Percentiles rank a stretch among this genome's conserved stretches.
These are phyloP conservation scores for Rousettus madagascariensis DNA, from an alignment of 2,797 vertebrate species.

Conservation along the genomic window DNA sequence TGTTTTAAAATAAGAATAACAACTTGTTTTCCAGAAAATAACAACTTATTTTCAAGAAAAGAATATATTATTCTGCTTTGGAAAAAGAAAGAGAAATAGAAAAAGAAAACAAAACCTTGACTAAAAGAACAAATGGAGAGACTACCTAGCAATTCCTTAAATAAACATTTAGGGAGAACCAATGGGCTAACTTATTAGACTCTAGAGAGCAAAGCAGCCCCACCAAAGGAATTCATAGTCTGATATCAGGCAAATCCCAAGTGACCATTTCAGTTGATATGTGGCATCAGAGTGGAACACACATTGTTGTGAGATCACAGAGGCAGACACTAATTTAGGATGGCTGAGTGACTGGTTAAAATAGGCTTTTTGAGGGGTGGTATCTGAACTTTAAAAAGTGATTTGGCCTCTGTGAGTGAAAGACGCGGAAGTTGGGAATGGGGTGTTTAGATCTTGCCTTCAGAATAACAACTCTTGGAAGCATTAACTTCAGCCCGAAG, in stretches of 20 bases:
- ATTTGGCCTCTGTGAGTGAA: neutral
- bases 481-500: neutral
- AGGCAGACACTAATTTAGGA: neutral
- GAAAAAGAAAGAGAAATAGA: neutral
- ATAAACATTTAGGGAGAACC: neutral
- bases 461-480: neutral
- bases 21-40: neutral
- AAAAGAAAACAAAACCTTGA: neutral
- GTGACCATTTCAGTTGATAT: neutral
- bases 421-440: neutral
- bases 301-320: neutral
- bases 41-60: neutral
- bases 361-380: neutral
- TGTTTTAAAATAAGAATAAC: neutral
- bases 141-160: neutral
- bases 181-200: neutral
- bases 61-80: neutral
- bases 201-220: neutral
- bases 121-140: neutral
- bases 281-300: neutral
- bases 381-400: neutral
- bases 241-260: neutral
- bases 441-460: neutral
- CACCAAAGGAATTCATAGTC: neutral
- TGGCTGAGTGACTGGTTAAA: neutral